phyloP scores from a whole-genome alignment of 2,797 vertebrate genomes.

The Dicrostonyx torquatus region DNA sequence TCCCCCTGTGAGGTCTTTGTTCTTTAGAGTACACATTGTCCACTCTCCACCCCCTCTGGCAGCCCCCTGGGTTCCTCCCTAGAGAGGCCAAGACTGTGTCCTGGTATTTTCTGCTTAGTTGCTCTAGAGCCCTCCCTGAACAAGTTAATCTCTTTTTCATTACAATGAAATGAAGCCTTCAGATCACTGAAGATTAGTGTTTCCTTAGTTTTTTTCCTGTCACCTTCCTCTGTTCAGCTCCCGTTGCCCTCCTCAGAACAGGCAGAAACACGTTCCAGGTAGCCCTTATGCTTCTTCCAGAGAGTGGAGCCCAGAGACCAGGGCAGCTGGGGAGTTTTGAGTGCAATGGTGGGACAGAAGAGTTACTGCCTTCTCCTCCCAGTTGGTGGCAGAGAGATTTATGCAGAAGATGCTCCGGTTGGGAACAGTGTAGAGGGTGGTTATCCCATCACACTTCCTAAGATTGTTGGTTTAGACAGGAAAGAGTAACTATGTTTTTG shows the following conservation, averaged over 20 bases:
- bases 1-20: not conserved
- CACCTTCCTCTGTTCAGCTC: not conserved
- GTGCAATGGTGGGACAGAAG: not conserved
- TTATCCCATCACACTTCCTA: not conserved
- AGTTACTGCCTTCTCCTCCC: not conserved
- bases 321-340: not conserved
- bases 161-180: conserved; percentile 6
- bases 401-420: no score
- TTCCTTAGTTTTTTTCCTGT: conserved; percentile 14
- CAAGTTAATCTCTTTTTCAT: conserved; percentile 53
- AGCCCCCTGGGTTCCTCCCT: not conserved
- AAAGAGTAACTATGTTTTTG: not conserved
- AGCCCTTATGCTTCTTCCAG: conserved; percentile 1
- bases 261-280: not conserved
- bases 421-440: not conserved
- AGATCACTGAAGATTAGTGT: conserved; percentile 26
- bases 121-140: not conserved
- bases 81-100: not conserved
- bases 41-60: no score
- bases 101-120: not conserved
- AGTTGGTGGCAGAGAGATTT: not conserved
- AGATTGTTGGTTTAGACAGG: not conserved
- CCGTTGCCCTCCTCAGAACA: not conserved
- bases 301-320: not conserved
- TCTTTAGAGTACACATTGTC: not conserved